Percentiles rank a stretch among this genome's conserved stretches.
These are phyloP conservation scores for Gymnoscopelus braueri DNA, from an alignment of 2,797 vertebrate species.

Conservation along the genomic window DNA sequence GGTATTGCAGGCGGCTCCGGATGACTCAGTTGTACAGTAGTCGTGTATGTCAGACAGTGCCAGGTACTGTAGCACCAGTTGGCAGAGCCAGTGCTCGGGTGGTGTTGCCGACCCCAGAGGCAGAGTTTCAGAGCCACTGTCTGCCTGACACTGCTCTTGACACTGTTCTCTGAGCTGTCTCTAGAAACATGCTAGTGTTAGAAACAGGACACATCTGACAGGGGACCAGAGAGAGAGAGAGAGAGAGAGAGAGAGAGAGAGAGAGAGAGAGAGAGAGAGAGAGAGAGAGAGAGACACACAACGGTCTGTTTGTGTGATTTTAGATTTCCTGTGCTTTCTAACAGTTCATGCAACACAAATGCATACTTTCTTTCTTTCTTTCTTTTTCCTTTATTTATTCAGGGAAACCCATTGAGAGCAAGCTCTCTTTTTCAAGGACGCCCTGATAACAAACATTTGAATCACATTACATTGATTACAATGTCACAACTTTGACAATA, in stretches of 20 bases:
- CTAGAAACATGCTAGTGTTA: background rate
- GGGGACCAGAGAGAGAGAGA: slow-evolving; percentile 22
- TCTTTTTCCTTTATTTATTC: too few species aligned
- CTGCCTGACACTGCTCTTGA: slow-evolving; percentile 6
- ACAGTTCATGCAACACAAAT: background rate
- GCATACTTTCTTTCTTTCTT: too few species aligned
- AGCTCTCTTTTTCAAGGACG: too few species aligned
- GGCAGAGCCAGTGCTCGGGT: background rate
- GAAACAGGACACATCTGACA: slow-evolving; percentile 8
- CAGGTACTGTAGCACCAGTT: background rate
- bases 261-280: slow-evolving; percentile 18
- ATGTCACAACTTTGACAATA: too few species aligned
- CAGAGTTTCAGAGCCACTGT: slow-evolving; percentile 16
- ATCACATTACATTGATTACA: too few species aligned
- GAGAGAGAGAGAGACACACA: slow-evolving; percentile 28
- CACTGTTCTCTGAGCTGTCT: slow-evolving; percentile 12
- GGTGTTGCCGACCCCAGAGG: background rate
- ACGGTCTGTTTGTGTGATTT: slow-evolving; percentile 37
- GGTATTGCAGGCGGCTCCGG: slow-evolving; percentile 15
- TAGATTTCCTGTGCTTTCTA: slow-evolving; percentile 56
- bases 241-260: slow-evolving; percentile 19
- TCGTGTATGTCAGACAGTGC: slow-evolving; percentile 2
- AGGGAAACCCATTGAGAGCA: too few species aligned
- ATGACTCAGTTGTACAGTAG: background rate
- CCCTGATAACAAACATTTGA: too few species aligned